A percentile compares a stretch with the other conserved stretches of the same genome.
These are phyloP conservation scores for Labeo catla DNA, from an alignment of 2,113 vertebrate genomes.

Conservation along the genomic window DNA sequence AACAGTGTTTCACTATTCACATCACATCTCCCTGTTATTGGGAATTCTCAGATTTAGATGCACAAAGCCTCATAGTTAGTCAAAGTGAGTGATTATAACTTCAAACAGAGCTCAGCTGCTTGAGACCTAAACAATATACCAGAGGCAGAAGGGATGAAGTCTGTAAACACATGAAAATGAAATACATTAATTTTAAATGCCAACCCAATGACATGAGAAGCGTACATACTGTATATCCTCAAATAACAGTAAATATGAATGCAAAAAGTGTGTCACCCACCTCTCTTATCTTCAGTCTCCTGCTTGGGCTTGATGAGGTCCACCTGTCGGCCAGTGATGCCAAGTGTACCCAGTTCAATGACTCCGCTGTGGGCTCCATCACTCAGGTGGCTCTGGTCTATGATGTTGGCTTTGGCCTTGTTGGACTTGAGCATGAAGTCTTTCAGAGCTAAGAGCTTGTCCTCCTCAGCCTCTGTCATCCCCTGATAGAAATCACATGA, in stretches of 20 bases:
- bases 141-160: constrained; percentile 51
- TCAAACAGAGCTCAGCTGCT: constrained; percentile 37
- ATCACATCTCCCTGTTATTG: not conserved
- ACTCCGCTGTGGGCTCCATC: constrained; percentile 86
- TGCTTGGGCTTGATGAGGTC: constrained; percentile 92
- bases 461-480: constrained; percentile 96
- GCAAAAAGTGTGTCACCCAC: constrained; percentile 68
- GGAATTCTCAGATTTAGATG: not conserved
- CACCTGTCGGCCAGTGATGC: constrained; percentile 90
- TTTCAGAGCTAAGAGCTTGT: constrained; percentile 94
- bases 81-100: constrained; percentile 12
- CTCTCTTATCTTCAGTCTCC: constrained; percentile 92
- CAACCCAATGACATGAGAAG: not conserved
- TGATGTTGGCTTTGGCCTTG: constrained; percentile 94
- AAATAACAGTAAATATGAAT: not conserved
- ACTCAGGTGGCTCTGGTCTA: constrained; percentile 89
- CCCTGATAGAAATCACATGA: constrained; percentile 75
- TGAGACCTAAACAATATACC: constrained; percentile 53
- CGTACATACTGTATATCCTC: not conserved
- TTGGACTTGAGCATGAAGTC: constrained; percentile 99
- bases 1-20: not conserved
- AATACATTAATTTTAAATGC: not conserved
- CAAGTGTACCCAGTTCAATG: constrained; percentile 86
- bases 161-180: constrained; percentile 52
- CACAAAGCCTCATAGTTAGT: constrained; percentile 18